phyloP scores from a whole-genome alignment of 92 coral and sea anemone genomes.

The Epizoanthus stellaris region DNA sequence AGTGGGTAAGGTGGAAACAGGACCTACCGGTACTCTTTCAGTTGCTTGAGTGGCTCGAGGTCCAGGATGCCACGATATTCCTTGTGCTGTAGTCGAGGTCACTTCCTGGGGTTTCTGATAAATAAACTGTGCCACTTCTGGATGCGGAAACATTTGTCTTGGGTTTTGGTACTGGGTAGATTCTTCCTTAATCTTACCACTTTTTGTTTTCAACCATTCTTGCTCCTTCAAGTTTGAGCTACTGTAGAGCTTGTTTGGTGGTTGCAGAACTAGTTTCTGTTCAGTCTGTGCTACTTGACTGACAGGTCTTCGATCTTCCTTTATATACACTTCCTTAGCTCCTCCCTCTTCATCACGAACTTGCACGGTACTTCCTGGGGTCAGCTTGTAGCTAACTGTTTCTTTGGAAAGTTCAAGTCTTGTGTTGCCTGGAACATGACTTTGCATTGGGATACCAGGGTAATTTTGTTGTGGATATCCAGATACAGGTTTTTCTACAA shows the following conservation, averaged over 20 bases:
- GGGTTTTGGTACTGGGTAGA: background rate
- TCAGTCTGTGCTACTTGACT: background rate
- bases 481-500: background rate
- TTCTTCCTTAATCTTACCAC: background rate
- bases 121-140: background rate
- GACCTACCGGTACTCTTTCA: constrained; percentile 17
- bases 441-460: background rate
- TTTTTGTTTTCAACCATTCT: background rate
- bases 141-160: background rate
- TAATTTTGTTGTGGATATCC: constrained; percentile 1
- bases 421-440: background rate
- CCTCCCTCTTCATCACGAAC: constrained; percentile 12
- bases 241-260: background rate
- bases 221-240: background rate
- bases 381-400: background rate
- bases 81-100: background rate
- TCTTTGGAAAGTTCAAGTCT: background rate
- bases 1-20: constrained; percentile 23
- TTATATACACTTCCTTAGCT: background rate
- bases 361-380: background rate
- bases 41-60: constrained; percentile 17
- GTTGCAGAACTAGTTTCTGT: background rate
- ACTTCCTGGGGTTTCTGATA: background rate
- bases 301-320: background rate
- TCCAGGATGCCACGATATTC: constrained; percentile 1